Evolutionary conservation across 2,888 invertebrate species (phyloP).

Genomic region (Aspidiotus rigidus): DNA sequence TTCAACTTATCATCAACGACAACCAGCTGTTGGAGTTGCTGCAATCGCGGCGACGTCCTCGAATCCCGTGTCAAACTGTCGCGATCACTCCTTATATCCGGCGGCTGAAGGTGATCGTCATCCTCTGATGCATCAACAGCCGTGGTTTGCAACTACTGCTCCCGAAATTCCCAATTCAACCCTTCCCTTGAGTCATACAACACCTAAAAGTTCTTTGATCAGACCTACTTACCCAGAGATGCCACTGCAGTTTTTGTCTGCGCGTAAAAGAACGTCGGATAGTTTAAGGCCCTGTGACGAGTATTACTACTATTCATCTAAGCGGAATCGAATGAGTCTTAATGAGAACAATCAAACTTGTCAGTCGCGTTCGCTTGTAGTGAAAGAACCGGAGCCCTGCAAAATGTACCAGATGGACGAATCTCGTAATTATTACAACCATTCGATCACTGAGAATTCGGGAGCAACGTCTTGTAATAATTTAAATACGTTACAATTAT

Average conservation of each 20-base stretch:
- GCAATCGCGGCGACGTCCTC: constrained; percentile 10
- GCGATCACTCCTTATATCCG: background rate
- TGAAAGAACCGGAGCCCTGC: no score
- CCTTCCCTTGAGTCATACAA: background rate
- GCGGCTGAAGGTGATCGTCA: constrained; percentile 4
- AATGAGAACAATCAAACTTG: background rate
- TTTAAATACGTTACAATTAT: background rate
- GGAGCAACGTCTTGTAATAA: background rate
- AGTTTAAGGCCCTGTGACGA: background rate
- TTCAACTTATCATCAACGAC: constrained; percentile 2
- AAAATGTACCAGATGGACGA: no score
- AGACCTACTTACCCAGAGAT: background rate
- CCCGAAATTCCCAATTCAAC: constrained; percentile 9
- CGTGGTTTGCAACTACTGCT: constrained; percentile 15
- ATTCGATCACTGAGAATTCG: background rate
- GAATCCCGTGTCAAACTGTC: background rate
- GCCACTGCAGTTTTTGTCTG: background rate
- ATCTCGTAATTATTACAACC: no score
- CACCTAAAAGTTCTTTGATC: no score
- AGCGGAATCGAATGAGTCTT: background rate
- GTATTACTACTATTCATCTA: background rate
- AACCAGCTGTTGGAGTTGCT: constrained; percentile 27
- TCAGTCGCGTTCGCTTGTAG: no score
- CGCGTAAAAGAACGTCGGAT: background rate
- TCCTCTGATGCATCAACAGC: constrained; percentile 14